Base-by-base conservation (phyloP, 92 coral and sea anemone genomes). In the Zoanthus gigantus region DNA sequence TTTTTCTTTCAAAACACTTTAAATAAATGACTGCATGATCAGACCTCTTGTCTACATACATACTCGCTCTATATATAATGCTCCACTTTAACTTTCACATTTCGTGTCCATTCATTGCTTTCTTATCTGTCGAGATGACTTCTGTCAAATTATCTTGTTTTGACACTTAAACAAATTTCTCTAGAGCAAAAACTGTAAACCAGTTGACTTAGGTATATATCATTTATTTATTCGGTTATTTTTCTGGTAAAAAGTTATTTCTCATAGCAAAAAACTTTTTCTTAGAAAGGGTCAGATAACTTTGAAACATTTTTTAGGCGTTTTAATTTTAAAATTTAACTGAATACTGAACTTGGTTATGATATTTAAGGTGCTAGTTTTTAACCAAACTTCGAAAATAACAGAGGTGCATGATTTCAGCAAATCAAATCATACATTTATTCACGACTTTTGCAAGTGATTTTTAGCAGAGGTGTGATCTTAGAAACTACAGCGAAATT, bases 31-130 rank as follows among this genome's bases (percentile, higher is more conserved):
- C 31, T 66, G 45, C 23, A 23, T 23, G 23, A 23, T 23, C 23
- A 77, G 82, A 53, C 68, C 9, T 77, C 13, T 77, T 63, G 46
- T 46, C 74, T 79, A 15, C 58, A 79, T 17, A 17, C 4, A 37
- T 56, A 7, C 16, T n/a, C 9, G 9, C 17, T 58, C 6, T 14
- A 15, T 14, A 14, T 58, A 14, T 58, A 13, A 4, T 2, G 6
- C 17, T 12, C 17, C 23, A 30, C 17, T 23, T 63, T 9, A 17
- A 28, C n/a, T 63, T 63, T 63, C 69, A 63, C 29, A 63, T 63
- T 63, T 63, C 15, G 66, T 17, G 66, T 11, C 3, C 23, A 17
- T 60, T 14, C 69, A 31, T 13, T 69, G 32, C 74, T 69, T 29
- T 69, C 31, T 28, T 63, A 63, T 63, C 23, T 13, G 69, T 63